These are phyloP conservation scores for Dermolepida albohirtum DNA, from an alignment of 2,888 invertebrate genomes.

Conservation along the genomic window DNA sequence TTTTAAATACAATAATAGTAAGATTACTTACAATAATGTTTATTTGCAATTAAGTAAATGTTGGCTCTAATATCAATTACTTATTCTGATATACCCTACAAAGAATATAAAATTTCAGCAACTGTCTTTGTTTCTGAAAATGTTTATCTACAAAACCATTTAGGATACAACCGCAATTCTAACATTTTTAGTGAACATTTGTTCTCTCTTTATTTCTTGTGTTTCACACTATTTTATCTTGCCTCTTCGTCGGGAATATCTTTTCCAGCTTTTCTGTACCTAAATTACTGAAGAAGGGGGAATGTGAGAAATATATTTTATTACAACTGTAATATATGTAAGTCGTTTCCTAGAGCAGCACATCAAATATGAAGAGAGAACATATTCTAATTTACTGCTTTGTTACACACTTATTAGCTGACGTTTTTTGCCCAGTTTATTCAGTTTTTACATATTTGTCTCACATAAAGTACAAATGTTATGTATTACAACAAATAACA, in stretches of 20 bases:
- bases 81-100: no score
- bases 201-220: slow-evolving; percentile 13
- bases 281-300: slow-evolving; percentile 22
- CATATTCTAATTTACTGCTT: slow-evolving; percentile 32
- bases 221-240: not conserved
- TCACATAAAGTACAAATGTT: no score
- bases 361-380: slow-evolving; percentile 17
- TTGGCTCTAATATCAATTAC: no score
- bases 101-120: not conserved
- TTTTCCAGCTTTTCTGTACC: slow-evolving; percentile 12
- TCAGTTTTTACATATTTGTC: not conserved
- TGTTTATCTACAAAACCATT: not conserved
- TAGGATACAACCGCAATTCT: slow-evolving; percentile 5
- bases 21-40: no score
- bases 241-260: slow-evolving; percentile 14
- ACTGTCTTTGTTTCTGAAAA: not conserved
- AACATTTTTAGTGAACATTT: slow-evolving; percentile 12
- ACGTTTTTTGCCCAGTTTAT: slow-evolving; percentile 4
- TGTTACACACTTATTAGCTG: slow-evolving; percentile 35
- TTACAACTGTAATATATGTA: slow-evolving; percentile 33
- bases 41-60: no score
- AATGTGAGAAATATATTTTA: slow-evolving; percentile 35
- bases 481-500: no score
- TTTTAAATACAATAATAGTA: no score
- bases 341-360: slow-evolving; percentile 11